A percentile compares a stretch with the other conserved stretches of the same genome.
Conservation (phyloP, 1,140 invertebrate species). For the Psilanteris sp. region DNA sequence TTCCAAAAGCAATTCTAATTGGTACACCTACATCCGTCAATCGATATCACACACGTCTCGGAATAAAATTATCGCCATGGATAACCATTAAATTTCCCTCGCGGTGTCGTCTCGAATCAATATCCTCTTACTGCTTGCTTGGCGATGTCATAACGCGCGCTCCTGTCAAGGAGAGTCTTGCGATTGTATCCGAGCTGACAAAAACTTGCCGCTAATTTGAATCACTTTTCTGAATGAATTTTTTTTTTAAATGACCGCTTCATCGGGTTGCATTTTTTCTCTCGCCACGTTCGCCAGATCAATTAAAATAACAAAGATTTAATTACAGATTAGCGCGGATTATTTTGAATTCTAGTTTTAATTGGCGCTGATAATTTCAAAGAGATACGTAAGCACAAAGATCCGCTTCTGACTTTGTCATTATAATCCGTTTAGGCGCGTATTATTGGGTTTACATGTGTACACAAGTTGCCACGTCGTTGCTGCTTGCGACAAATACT, state of each 20-base stretch:
- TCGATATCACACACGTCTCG: constrained; percentile 37
- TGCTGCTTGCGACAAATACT: constrained; percentile 55
- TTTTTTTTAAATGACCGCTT: neutral
- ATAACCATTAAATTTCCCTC: constrained; percentile 53
- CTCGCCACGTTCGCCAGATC: neutral
- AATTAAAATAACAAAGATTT: constrained; percentile 58
- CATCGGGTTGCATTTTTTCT: neutral
- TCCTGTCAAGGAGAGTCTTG: constrained; percentile 26
- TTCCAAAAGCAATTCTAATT: constrained; percentile 17
- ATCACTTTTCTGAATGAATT: neutral
- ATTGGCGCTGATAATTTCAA: constrained; percentile 54
- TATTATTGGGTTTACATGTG: constrained; percentile 58
- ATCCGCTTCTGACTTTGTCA: constrained; percentile 57
- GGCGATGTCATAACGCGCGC: constrained; percentile 43
- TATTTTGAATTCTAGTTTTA: constrained; percentile 49
- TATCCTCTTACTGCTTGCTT: constrained; percentile 39
- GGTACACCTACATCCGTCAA: constrained; percentile 1
- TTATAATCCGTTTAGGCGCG: constrained; percentile 73
- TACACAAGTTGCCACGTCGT: constrained; percentile 48
- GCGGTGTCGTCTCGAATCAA: constrained; percentile 33
- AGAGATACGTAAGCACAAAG: constrained; percentile 58
- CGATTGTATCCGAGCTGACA: constrained; percentile 20
- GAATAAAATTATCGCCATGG: constrained; percentile 43
- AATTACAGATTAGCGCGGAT: constrained; percentile 55
- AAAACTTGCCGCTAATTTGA: constrained; percentile 23